Evolutionary conservation across 2,113 vertebrate genomes (phyloP).

Genomic region (Phodopus roborovskii): DNA sequence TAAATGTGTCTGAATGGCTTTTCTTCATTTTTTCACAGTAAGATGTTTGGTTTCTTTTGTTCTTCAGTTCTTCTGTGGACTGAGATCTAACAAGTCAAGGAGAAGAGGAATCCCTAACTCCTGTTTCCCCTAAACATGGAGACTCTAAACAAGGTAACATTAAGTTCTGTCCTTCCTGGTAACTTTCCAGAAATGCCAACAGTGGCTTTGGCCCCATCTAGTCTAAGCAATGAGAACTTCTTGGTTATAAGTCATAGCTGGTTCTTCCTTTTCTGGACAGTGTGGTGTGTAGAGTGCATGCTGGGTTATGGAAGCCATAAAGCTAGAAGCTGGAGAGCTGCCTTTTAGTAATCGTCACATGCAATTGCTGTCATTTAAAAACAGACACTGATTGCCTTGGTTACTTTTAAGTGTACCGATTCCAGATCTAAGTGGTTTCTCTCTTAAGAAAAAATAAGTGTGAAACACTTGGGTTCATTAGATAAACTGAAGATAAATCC

Average conservation of each 20-base stretch:
- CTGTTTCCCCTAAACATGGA: background rate
- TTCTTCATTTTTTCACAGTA: background rate
- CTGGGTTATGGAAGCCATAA: too few species aligned
- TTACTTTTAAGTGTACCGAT: slow-evolving; percentile 33
- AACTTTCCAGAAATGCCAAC: background rate
- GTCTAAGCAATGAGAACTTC: background rate
- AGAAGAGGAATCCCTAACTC: background rate
- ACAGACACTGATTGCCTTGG: slow-evolving; percentile 26
- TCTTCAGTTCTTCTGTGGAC: background rate
- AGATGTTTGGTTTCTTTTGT: background rate
- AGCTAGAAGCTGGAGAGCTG: background rate
- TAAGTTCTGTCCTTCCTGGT: background rate
- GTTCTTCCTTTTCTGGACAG: background rate
- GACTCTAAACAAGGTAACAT: background rate
- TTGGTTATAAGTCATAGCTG: background rate
- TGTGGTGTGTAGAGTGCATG: background rate
- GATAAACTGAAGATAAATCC: slow-evolving; percentile 45
- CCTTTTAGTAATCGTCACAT: background rate
- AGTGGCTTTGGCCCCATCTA: background rate
- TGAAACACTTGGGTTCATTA: background rate
- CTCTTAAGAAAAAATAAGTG: slow-evolving; percentile 32
- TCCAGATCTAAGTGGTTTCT: background rate
- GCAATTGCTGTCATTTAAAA: slow-evolving; percentile 17
- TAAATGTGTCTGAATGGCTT: background rate
- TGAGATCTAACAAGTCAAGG: background rate